A percentile compares a stretch with the other conserved stretches of the same genome.
Conservation (phyloP, 2,888 invertebrate species). For the Eucera pruinosa region DNA sequence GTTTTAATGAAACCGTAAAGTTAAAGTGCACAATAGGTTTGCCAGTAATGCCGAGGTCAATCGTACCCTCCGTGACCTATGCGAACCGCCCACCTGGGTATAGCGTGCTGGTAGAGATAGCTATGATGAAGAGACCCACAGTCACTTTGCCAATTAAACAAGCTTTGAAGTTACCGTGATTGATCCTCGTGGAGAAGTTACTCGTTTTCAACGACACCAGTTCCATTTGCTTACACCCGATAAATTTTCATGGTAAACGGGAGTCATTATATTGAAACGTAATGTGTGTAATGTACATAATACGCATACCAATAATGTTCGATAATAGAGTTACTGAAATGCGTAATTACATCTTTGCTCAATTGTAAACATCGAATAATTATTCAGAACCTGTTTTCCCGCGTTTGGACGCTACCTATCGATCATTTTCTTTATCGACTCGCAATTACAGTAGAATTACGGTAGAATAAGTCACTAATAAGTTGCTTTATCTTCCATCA, state of each 20-base stretch:
- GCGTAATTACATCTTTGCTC: constrained; percentile 19
- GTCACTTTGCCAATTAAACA: constrained; percentile 62
- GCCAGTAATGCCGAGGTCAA: constrained; percentile 63
- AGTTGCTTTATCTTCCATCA: neutral
- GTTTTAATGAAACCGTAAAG: neutral
- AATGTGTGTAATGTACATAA: constrained; percentile 3
- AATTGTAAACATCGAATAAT: constrained; percentile 32
- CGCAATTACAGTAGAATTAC: neutral
- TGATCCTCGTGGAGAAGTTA: constrained; percentile 54
- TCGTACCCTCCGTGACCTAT: constrained; percentile 53
- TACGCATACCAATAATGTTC: constrained; percentile 6
- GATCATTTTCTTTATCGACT: constrained; percentile 15
- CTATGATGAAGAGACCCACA: constrained; percentile 45
- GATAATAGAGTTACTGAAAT: constrained; percentile 32
- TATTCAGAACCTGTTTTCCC: constrained; percentile 14
- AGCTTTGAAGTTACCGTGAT: constrained; percentile 56
- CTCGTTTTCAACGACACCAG: constrained; percentile 43
- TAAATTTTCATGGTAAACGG: constrained; percentile 20
- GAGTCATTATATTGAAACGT: constrained; percentile 21
- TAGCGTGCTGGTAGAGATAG: constrained; percentile 52
- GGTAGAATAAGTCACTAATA: neutral
- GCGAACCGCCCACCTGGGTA: constrained; percentile 56
- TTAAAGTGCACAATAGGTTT: constrained; percentile 11
- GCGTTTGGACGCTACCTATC: constrained; percentile 4
- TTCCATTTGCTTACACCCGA: constrained; percentile 25